phyloP scores from a whole-genome alignment of 1,140 invertebrate species.

The Chymomyza costata region DNA sequence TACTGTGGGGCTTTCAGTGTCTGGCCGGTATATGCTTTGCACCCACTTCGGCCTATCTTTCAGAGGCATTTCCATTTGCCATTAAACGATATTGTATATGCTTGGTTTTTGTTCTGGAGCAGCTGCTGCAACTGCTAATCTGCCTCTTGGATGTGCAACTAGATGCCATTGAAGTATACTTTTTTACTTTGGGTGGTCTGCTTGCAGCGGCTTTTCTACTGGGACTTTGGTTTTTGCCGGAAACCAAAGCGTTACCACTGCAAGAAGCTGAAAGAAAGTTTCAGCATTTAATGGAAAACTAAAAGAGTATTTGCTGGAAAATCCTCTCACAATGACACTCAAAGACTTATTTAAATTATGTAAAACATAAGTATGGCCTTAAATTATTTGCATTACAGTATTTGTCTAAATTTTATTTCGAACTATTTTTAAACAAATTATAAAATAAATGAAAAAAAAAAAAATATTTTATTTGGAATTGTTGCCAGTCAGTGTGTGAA shows the following conservation, averaged over 20 bases:
- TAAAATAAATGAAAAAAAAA: no score
- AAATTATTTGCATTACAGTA: no score
- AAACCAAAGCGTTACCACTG: slow-evolving; percentile 52
- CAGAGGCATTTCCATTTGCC: slow-evolving; percentile 56
- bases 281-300: slow-evolving; percentile 34
- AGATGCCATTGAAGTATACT: slow-evolving; percentile 17
- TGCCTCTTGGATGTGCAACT: slow-evolving; percentile 12
- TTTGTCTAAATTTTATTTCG: no score
- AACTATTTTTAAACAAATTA: no score
- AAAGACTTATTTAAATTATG: no score
- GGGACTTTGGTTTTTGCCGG: slow-evolving; percentile 51
- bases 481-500: no score
- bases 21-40: slow-evolving; percentile 51
- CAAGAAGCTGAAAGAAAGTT: slow-evolving; percentile 56
- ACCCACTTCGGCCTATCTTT: slow-evolving; percentile 51
- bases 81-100: slow-evolving; percentile 51
- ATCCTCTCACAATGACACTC: neutral
- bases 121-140: slow-evolving; percentile 40
- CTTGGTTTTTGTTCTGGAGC: slow-evolving; percentile 44
- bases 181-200: slow-evolving; percentile 36
- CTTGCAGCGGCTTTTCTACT: slow-evolving; percentile 37
- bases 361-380: no score
- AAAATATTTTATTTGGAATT: no score
- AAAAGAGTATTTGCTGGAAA: neutral
- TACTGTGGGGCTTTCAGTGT: slow-evolving; percentile 48